phyloP scores from a whole-genome alignment of 2,797 vertebrate species.

The Apogon hyalosoma region DNA sequence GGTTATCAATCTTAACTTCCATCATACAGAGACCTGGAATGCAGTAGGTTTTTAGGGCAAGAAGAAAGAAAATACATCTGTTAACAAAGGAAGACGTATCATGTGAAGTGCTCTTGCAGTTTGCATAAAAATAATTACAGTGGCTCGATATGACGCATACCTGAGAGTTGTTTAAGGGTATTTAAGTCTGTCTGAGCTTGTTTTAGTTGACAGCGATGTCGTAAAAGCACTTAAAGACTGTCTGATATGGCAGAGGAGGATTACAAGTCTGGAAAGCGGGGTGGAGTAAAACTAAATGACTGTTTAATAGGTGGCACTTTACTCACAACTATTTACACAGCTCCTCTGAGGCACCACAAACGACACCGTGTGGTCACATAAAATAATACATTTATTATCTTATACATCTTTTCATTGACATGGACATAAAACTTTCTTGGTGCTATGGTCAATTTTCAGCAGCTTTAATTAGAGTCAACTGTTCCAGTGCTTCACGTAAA shows the following conservation, averaged over 20 bases:
- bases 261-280: conserved; percentile 75
- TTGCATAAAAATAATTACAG: not conserved
- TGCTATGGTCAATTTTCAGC: conserved; percentile 27
- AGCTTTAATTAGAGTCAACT: conserved; percentile 4
- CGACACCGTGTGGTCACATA: conserved; percentile 9
- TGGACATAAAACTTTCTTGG: conserved; percentile 1
- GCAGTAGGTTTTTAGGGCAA: conserved; percentile 6
- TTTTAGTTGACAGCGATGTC: conserved; percentile 25
- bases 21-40: conserved; percentile 26
- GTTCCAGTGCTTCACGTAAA: conserved; percentile 66
- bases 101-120: not conserved
- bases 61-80: conserved; percentile 35
- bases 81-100: conserved; percentile 12
- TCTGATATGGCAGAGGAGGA: conserved; percentile 60
- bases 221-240: conserved; percentile 58
- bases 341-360: conserved; percentile 20
- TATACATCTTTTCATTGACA: conserved; percentile 1
- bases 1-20: conserved; percentile 23
- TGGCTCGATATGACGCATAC: not conserved
- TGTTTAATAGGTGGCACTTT: conserved; percentile 65
- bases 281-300: conserved; percentile 55
- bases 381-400: conserved; percentile 59
- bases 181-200: conserved; percentile 38
- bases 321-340: conserved; percentile 9
- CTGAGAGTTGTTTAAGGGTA: conserved; percentile 1